Evolutionary conservation across 1,140 invertebrate species (phyloP).

Genomic region (Drosophila subobscura): DNA sequence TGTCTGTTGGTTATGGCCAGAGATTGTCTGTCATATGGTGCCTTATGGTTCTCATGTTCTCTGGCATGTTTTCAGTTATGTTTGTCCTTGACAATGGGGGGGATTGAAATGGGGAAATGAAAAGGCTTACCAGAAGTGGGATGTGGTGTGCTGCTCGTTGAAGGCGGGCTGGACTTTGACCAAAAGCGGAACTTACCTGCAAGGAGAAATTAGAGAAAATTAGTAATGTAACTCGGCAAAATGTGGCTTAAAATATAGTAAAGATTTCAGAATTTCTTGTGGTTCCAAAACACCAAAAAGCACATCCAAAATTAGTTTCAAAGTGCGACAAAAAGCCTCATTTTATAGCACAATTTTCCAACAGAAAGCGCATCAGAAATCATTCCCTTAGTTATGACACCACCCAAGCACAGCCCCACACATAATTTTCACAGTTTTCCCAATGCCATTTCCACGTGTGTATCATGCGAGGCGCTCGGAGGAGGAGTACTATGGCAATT

Average conservation of each 20-base stretch:
- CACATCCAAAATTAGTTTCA: too few species aligned
- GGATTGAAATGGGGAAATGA: slow-evolving; percentile 1
- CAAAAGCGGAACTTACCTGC: slow-evolving; percentile 53
- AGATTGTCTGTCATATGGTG: slow-evolving; percentile 34
- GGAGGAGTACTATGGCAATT: slow-evolving; percentile 69
- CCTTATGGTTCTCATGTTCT: slow-evolving; percentile 32
- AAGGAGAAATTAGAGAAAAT: slow-evolving; percentile 22
- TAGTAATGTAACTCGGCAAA: not conserved
- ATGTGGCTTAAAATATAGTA: too few species aligned
- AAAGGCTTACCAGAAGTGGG: slow-evolving; percentile 25
- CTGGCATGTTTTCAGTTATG: slow-evolving; percentile 22
- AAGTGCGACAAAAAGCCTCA: too few species aligned
- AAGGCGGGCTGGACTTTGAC: not conserved
- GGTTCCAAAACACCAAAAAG: not conserved
- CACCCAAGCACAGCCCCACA: too few species aligned
- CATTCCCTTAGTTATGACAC: too few species aligned
- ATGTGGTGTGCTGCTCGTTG: not conserved
- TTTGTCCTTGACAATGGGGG: slow-evolving; percentile 66
- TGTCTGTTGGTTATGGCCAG: slow-evolving; percentile 27
- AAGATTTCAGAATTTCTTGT: not conserved
- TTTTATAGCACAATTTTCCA: too few species aligned
- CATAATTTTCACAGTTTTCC: too few species aligned
- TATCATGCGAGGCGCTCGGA: slow-evolving; percentile 45
- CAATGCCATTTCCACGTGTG: too few species aligned
- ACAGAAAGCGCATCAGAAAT: too few species aligned